These are phyloP conservation scores for Trypoxylus dichotomus DNA, from an alignment of 1,140 invertebrate genomes.

Conservation along the genomic window DNA sequence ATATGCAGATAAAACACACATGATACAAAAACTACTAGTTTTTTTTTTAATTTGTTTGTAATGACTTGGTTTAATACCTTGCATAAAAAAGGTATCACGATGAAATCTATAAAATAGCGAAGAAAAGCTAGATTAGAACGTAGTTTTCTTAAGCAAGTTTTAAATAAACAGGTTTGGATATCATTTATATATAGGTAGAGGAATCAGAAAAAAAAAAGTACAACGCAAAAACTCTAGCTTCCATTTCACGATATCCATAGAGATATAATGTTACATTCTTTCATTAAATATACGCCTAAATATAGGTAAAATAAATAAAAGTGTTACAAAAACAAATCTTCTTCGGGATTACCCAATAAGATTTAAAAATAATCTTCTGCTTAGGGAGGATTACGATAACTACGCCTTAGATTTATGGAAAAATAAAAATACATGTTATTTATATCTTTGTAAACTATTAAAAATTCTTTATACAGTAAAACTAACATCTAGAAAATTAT, in stretches of 20 bases:
- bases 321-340: background rate
- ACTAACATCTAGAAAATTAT: slow-evolving; percentile 12
- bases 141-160: no score
- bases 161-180: background rate
- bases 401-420: background rate
- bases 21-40: background rate
- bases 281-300: background rate
- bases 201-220: no score
- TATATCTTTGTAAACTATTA: slow-evolving; percentile 7
- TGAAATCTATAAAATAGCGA: no score
- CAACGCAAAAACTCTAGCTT: no score
- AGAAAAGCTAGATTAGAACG: no score
- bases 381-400: background rate
- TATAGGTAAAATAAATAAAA: slow-evolving; percentile 5
- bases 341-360: background rate
- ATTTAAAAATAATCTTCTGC: background rate
- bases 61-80: no score
- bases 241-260: no score
- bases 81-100: no score
- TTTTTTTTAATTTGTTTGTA: no score
- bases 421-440: slow-evolving; percentile 10
- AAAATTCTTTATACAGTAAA: slow-evolving; percentile 1
- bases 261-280: background rate
- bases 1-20: background rate
- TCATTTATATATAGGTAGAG: background rate